These are phyloP conservation scores for Drosophila merina DNA, from an alignment of 2,888 invertebrate species.

Conservation along the genomic window DNA sequence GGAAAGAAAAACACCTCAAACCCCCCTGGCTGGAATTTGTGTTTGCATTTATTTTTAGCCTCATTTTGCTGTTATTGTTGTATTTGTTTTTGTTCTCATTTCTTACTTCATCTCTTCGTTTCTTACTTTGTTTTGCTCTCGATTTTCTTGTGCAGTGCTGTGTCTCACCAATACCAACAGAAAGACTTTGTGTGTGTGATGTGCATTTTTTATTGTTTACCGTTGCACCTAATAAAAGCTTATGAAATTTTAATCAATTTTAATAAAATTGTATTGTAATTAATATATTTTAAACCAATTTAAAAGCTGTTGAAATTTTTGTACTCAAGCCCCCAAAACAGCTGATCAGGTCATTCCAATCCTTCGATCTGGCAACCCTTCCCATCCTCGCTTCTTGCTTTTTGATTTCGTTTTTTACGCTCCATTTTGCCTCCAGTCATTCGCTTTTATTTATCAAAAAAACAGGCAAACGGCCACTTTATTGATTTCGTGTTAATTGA, in stretches of 20 bases:
- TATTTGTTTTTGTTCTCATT: conserved; percentile 36
- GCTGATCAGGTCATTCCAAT: conserved; percentile 16
- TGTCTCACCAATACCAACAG: neutral
- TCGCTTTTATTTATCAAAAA: conserved; percentile 66
- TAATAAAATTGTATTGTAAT: neutral
- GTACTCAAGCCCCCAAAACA: conserved; percentile 23
- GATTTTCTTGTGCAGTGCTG: conserved; percentile 39
- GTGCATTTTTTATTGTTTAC: neutral
- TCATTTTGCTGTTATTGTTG: conserved; percentile 21
- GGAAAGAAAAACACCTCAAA: neutral
- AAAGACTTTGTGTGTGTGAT: neutral
- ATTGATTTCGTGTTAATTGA: conserved; percentile 70
- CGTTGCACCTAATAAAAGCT: neutral
- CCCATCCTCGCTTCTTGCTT: conserved; percentile 40
- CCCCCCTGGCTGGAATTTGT: conserved; percentile 26
- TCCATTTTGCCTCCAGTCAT: conserved; percentile 50
- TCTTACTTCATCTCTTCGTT: conserved; percentile 53
- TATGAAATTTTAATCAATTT: neutral
- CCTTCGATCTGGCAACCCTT: conserved; percentile 60
- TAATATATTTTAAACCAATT: neutral
- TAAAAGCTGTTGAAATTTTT: conserved; percentile 1
- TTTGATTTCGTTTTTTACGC: conserved; percentile 51
- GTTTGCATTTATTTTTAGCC: conserved; percentile 51
- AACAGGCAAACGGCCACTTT: conserved; percentile 37
- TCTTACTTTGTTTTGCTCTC: conserved; percentile 64